Evolutionary conservation across 2,888 invertebrate species (phyloP).

Genomic region (Andrena camellia): DNA sequence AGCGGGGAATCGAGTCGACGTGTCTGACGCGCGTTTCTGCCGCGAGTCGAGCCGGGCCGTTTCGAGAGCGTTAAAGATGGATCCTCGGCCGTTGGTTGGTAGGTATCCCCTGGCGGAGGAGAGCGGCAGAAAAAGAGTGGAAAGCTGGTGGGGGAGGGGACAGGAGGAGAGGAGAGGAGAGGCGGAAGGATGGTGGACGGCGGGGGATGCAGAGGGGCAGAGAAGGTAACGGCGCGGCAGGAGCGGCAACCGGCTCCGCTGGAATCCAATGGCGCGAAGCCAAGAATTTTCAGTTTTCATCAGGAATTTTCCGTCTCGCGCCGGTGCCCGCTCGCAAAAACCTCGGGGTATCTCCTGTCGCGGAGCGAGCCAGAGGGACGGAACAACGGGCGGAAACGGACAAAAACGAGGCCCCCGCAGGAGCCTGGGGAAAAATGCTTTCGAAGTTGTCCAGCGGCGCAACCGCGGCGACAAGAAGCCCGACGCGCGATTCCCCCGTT

Average conservation of each 20-base stretch:
- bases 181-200: conserved; percentile 6
- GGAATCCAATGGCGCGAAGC: conserved; percentile 83
- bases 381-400: conserved; percentile 38
- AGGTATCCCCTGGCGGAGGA: neutral
- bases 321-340: conserved; percentile 28
- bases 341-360: conserved; percentile 15
- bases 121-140: neutral
- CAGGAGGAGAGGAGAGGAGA: conserved; percentile 1
- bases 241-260: conserved; percentile 83
- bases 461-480: neutral
- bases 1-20: conserved; percentile 20
- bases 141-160: neutral
- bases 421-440: conserved; percentile 32
- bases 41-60: conserved; percentile 7
- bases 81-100: conserved; percentile 38
- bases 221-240: conserved; percentile 80
- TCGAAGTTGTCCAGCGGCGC: conserved; percentile 32
- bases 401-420: conserved; percentile 32
- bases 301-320: conserved; percentile 50
- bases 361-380: conserved; percentile 23
- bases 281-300: conserved; percentile 66
- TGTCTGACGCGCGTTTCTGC: conserved; percentile 20
- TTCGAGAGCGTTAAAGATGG: conserved; percentile 37
- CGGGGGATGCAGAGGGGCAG: conserved; percentile 57
- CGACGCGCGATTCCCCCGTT: neutral